Evolutionary conservation across 2,888 invertebrate species (phyloP), one percentile per base, ranked within the genome.

Genomic region (Latrodectus elegans): DNA sequence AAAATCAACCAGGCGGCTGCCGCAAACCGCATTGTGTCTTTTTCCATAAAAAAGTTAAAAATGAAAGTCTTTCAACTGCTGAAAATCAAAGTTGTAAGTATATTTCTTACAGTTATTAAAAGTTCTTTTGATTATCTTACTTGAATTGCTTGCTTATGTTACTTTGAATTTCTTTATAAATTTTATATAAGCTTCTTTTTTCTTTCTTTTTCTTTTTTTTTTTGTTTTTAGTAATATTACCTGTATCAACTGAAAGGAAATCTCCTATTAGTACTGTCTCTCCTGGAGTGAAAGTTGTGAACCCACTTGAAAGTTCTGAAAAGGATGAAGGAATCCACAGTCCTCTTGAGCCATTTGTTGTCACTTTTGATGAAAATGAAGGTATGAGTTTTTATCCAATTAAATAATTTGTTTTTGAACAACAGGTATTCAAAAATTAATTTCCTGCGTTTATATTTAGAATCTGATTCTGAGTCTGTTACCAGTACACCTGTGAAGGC

Each of bases 21-120:
- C 94, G 95, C 90, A 97, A 96, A 92, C 95, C 95, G 84, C 95
- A 96, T 92, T 97, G 97, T 93, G 95, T 95, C 0, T 97, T 96
- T 92, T 93, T 95, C 93, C 97, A 97, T 92, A 94, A 93, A 92
- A 93, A 92, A 88, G 91, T 92, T 10, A 84, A 70, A 22, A 71
- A 70, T 60, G 71, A 53, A 15, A 53, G 68, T 14, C 26, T 15
- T 17, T 4, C 72, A 8, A 22, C 51, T 10, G 14, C 49, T 14
- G 72, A 68, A n/a, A 83, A 71, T 64, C 51, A 81, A 15, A 51
- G 76, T 8, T 72, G 87, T 87, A 72, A 87, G 87, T 71, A 38
- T 49, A 38, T 38, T 53, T 9, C 51, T 10, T 73, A 52, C 11
- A 53, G 6, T 52, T 26, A 4, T 52, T 11, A 52, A 14, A 51